Percentiles rank a stretch among this genome's conserved stretches.
Conservation (phyloP, 2,113 vertebrate species). For the Protobothrops mucrosquamatus region DNA sequence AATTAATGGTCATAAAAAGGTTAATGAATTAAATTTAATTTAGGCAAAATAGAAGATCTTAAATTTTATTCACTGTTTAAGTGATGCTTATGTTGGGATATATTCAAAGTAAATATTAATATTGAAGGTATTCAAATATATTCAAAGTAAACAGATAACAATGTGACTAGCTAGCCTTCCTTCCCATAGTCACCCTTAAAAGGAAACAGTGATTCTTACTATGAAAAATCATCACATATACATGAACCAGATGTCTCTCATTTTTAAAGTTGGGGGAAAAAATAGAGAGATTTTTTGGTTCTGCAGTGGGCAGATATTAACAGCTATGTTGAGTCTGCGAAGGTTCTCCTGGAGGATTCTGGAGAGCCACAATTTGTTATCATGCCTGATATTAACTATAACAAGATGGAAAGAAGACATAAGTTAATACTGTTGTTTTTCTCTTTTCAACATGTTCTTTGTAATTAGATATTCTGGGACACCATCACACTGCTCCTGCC, state of each 20-base stretch:
- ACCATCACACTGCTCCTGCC: neutral
- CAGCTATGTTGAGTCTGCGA: neutral
- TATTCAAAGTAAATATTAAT: neutral
- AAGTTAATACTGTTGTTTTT: neutral
- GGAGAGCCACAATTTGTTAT: neutral
- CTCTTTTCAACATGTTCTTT: neutral
- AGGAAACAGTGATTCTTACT: neutral
- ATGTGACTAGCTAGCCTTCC: neutral
- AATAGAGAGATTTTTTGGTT: neutral
- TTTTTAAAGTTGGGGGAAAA: neutral
- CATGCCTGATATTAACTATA: neutral
- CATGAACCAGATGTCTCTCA: too few species aligned
- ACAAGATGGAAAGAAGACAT: neutral
- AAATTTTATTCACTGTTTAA: neutral
- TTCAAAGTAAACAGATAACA: neutral
- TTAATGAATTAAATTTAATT: neutral
- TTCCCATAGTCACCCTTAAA: neutral
- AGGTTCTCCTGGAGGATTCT: neutral
- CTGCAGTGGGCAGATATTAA: neutral
- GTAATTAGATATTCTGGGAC: neutral
- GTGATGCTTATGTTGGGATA: neutral
- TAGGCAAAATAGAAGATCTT: neutral
- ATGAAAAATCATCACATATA: neutral
- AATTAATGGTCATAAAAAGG: neutral
- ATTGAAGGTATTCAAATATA: neutral